A percentile compares a stretch with the other conserved stretches of the same genome.
Conservation (phyloP, 2,797 vertebrate genomes). For the Anisognathus igniventris region DNA sequence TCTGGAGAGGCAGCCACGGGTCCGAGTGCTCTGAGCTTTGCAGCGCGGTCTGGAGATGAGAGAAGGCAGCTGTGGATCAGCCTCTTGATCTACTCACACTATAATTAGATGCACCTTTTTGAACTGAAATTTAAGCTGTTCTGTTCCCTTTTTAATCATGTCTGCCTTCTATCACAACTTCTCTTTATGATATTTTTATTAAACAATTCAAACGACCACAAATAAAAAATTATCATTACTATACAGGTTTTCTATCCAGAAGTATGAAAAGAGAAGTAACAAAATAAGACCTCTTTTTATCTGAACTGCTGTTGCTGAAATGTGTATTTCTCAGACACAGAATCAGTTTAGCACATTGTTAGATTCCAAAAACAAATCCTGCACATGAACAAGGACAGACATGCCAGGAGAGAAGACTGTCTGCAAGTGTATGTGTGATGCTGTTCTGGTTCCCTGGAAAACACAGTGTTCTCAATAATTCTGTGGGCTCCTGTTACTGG, state of each 20-base stretch:
- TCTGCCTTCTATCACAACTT: neutral
- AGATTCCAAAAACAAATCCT: neutral
- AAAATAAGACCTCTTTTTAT: neutral
- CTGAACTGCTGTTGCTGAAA: neutral
- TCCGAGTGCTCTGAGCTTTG: neutral
- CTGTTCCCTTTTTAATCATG: neutral
- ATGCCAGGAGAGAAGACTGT: neutral
- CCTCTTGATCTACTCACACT: neutral
- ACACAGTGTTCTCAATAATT: neutral
- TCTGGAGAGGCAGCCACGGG: neutral
- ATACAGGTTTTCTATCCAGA: neutral
- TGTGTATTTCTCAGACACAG: neutral
- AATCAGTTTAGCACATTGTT: neutral
- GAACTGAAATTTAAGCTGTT: constrained; percentile 2
- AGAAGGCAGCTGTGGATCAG: constrained; percentile 1
- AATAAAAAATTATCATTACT: neutral
- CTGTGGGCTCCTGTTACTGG: neutral
- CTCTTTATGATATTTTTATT: neutral
- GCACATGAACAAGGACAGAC: neutral
- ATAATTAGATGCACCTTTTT: constrained; percentile 24
- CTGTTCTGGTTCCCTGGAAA: neutral
- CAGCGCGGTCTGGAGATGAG: neutral
- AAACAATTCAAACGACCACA: neutral
- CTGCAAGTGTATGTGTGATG: fast-evolving
- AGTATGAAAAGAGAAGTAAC: neutral